Evolutionary conservation across 2,888 invertebrate genomes (phyloP).

Genomic region (Atethmia centrago): DNA sequence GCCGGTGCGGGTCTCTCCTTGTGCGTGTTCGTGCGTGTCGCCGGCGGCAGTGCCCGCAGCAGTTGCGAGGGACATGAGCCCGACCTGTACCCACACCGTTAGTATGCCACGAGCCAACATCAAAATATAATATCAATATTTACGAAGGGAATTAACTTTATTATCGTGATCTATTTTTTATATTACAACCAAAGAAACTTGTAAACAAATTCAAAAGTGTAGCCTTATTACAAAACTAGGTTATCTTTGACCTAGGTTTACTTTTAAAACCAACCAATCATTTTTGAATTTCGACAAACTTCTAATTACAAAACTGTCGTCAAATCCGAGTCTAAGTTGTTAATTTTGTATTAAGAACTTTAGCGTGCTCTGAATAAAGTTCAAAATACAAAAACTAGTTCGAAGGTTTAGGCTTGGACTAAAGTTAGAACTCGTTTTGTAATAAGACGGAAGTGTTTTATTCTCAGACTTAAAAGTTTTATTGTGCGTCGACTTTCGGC

Average conservation of each 20-base stretch:
- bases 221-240: background rate
- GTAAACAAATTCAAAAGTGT: no score
- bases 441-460: background rate
- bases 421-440: background rate
- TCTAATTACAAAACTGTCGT: background rate
- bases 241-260: background rate
- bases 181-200: no score
- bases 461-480: background rate
- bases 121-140: background rate
- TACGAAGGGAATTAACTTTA: background rate
- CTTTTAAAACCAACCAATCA: no score
- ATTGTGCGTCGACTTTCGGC: background rate
- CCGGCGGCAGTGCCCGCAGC: slow-evolving; percentile 92
- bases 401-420: background rate
- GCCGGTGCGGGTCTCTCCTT: slow-evolving; percentile 75
- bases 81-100: slow-evolving; percentile 91
- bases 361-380: background rate
- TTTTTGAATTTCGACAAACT: background rate
- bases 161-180: no score
- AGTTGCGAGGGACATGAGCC: slow-evolving; percentile 98
- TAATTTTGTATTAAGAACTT: background rate
- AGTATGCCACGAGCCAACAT: slow-evolving; percentile 49
- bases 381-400: background rate
- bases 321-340: background rate
- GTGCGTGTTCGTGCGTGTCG: slow-evolving; percentile 85